These are phyloP conservation scores for Chelon labrosus DNA, from an alignment of 2,797 vertebrate species.

Conservation along the genomic window DNA sequence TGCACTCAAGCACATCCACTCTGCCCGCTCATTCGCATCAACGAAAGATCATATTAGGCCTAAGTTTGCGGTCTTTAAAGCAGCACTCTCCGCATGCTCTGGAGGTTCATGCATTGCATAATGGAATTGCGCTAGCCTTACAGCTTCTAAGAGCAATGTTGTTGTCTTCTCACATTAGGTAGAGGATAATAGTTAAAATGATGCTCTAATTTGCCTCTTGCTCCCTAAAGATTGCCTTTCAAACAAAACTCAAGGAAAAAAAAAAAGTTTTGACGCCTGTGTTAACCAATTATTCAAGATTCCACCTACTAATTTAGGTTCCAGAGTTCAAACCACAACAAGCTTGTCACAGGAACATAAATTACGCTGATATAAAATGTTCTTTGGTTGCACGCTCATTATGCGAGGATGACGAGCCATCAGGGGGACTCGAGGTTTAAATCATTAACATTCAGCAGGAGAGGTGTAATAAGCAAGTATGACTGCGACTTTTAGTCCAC, in stretches of 20 bases:
- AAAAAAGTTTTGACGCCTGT: slow-evolving; percentile 6
- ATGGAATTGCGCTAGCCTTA: slow-evolving; percentile 56
- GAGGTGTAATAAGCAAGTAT: slow-evolving; percentile 3
- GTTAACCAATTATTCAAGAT: slow-evolving; percentile 14
- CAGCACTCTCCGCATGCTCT: slow-evolving; percentile 50
- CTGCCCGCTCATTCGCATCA: slow-evolving; percentile 69
- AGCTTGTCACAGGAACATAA: slow-evolving; percentile 3
- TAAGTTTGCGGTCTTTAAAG: slow-evolving; percentile 72
- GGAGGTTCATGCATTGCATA: slow-evolving; percentile 53
- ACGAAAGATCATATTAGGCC: slow-evolving; percentile 73
- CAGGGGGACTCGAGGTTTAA: slow-evolving; percentile 16
- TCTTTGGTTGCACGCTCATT: slow-evolving; percentile 4
- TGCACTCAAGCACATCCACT: slow-evolving; percentile 72
- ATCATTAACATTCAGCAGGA: slow-evolving; percentile 25
- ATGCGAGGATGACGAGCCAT: not conserved
- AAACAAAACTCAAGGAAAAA: slow-evolving; percentile 6
- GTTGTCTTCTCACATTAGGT: slow-evolving; percentile 50
- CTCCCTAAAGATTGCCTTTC: slow-evolving; percentile 20
- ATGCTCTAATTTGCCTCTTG: slow-evolving; percentile 16
- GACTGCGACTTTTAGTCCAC: not conserved
- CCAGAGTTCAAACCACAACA: slow-evolving; percentile 19
- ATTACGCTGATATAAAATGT: slow-evolving; percentile 16
- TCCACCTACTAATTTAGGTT: slow-evolving; percentile 8
- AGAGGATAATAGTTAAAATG: slow-evolving; percentile 27
- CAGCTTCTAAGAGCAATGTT: slow-evolving; percentile 40